Conservation (phyloP, 2,888 invertebrate genomes). For the Nymphalis urticae region DNA sequence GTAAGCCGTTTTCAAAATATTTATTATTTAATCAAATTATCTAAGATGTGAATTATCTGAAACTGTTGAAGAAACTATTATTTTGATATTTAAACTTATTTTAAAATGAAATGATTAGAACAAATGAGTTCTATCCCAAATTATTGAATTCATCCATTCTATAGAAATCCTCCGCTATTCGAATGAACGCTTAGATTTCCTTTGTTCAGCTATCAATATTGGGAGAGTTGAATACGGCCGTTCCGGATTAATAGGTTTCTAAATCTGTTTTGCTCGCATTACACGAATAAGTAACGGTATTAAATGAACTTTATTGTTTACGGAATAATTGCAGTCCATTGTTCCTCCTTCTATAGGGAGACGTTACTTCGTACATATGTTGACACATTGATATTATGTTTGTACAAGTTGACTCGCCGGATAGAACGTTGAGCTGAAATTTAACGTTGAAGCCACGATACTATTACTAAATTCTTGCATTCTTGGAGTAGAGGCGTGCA, state of each 20-base stretch:
- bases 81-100: background rate
- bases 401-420: too few relatives aligned
- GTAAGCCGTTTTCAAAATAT: background rate
- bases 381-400: too few relatives aligned
- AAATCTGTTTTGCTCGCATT: slow-evolving; percentile 5
- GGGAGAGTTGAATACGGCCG: background rate
- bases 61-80: background rate
- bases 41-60: too few relatives aligned
- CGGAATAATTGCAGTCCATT: background rate
- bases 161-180: slow-evolving; percentile 3
- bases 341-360: background rate
- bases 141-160: slow-evolving; percentile 2
- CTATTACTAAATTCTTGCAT: too few relatives aligned
- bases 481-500: too few relatives aligned
- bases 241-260: slow-evolving; percentile 4
- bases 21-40: too few relatives aligned
- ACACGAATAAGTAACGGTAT: slow-evolving; percentile 8
- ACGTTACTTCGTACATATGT: too few relatives aligned
- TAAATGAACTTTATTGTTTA: slow-evolving; percentile 1
- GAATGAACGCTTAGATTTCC: slow-evolving; percentile 4
- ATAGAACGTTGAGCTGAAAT: too few relatives aligned
- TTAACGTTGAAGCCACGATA: too few relatives aligned
- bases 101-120: background rate
- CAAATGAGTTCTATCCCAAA: slow-evolving; percentile 5
- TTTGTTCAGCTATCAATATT: slow-evolving; percentile 16